Evolutionary conservation across 2,797 vertebrate genomes (phyloP).

Genomic region (Graptemys geographica): DNA sequence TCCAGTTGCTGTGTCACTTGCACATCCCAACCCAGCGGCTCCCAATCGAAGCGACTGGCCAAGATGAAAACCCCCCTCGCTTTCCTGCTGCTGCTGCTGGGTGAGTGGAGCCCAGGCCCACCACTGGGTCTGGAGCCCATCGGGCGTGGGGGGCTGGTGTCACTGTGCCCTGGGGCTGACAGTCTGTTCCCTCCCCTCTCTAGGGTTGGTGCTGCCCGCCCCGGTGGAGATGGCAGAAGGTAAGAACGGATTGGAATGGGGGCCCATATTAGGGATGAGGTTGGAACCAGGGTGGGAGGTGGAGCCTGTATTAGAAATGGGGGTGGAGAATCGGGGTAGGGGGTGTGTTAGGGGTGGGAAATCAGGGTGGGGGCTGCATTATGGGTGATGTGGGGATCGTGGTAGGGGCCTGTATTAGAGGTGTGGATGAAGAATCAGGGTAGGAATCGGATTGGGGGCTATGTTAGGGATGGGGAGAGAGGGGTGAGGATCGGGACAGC

Average conservation of each 20-base stretch:
- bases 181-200: background rate
- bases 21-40: background rate
- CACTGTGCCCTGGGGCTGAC: background rate
- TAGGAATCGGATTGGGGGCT: background rate
- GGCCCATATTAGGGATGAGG: background rate
- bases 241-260: fast-evolving
- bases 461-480: background rate
- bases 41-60: background rate
- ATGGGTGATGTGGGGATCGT: background rate
- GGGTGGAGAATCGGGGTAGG: background rate
- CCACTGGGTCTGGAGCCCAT: background rate
- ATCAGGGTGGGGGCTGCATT: background rate
- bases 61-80: background rate
- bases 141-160: background rate
- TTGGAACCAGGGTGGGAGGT: background rate
- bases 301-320: background rate
- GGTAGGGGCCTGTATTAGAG: background rate
- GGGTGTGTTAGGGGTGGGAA: background rate
- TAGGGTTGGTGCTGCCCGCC: background rate
- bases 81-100: background rate
- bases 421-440: background rate
- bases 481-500: no score
- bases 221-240: background rate
- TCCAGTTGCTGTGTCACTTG: no score
- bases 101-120: background rate